Evolutionary conservation across 2,797 vertebrate species (phyloP).

Genomic region (Helarctos malayanus): DNA sequence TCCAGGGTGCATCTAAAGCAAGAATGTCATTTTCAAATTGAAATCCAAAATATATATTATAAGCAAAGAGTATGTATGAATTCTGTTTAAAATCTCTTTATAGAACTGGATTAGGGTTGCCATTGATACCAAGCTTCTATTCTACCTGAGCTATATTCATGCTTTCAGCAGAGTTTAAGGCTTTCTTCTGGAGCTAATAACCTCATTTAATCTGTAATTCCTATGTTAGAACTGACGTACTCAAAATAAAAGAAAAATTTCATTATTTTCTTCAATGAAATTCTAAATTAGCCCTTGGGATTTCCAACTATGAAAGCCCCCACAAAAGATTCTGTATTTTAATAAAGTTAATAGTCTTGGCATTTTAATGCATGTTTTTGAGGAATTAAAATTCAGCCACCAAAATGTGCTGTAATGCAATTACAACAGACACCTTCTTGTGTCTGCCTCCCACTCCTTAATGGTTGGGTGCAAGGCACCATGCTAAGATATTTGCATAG

Average conservation of each 20-base stretch:
- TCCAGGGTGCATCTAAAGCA: background rate
- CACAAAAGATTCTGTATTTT: background rate
- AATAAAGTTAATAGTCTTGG: background rate
- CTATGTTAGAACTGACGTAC: background rate
- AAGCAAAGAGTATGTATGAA: background rate
- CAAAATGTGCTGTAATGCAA: background rate
- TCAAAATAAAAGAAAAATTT: constrained; percentile 54
- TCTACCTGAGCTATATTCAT: background rate
- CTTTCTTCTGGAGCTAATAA: constrained; percentile 60
- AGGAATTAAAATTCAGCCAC: constrained; percentile 52
- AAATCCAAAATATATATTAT: background rate
- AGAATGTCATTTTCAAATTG: background rate
- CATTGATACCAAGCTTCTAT: constrained; percentile 4
- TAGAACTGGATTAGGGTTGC: constrained; percentile 19
- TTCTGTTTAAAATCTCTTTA: constrained; percentile 60
- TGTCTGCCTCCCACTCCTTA: background rate
- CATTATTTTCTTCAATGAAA: constrained; percentile 49
- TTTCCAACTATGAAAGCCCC: background rate
- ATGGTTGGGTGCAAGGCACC: background rate
- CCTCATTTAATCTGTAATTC: constrained; percentile 66
- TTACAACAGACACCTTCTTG: background rate
- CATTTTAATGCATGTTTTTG: constrained; percentile 19
- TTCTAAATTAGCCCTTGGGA: constrained; percentile 13
- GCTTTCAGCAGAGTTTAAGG: constrained; percentile 41
- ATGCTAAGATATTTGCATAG: background rate